phyloP scores from a whole-genome alignment of 2,797 vertebrate genomes.

The Alectoris magna region DNA sequence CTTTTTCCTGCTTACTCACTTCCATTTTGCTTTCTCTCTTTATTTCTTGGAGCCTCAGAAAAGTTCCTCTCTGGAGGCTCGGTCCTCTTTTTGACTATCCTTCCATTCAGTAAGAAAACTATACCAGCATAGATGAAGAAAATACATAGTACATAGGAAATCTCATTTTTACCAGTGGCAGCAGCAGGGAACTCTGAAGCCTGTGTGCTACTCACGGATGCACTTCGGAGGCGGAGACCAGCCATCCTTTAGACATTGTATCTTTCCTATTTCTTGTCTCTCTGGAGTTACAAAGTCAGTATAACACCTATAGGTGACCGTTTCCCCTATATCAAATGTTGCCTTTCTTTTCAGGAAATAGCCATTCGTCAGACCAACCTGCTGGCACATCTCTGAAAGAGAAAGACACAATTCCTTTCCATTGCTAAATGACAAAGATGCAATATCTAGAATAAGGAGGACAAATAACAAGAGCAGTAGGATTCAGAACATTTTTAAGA shows the following conservation, averaged over 20 bases:
- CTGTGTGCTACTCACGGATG: constrained; percentile 68
- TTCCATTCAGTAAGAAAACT: neutral
- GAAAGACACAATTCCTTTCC: neutral
- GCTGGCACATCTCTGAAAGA: constrained; percentile 59
- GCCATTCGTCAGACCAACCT: neutral
- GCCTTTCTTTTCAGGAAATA: accelerated
- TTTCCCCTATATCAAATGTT: neutral
- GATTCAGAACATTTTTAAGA: neutral
- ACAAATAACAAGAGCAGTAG: neutral
- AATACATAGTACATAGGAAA: neutral
- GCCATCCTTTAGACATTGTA: constrained; percentile 37
- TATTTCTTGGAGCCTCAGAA: neutral
- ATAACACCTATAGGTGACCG: neutral
- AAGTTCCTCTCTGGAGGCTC: neutral
- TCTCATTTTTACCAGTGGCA: neutral
- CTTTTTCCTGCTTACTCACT: neutral
- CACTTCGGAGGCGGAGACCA: constrained; percentile 71
- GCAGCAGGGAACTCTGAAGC: neutral
- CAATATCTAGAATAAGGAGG: neutral
- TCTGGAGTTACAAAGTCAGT: constrained; percentile 42
- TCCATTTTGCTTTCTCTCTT: neutral
- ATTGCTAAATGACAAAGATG: neutral
- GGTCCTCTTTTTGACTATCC: neutral
- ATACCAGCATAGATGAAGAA: neutral
- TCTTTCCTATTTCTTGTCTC: neutral